Percentiles rank a stretch among this genome's conserved stretches.
These are phyloP conservation scores for Mus caroli DNA, from an alignment of 2,797 vertebrate species.

Conservation along the genomic window DNA sequence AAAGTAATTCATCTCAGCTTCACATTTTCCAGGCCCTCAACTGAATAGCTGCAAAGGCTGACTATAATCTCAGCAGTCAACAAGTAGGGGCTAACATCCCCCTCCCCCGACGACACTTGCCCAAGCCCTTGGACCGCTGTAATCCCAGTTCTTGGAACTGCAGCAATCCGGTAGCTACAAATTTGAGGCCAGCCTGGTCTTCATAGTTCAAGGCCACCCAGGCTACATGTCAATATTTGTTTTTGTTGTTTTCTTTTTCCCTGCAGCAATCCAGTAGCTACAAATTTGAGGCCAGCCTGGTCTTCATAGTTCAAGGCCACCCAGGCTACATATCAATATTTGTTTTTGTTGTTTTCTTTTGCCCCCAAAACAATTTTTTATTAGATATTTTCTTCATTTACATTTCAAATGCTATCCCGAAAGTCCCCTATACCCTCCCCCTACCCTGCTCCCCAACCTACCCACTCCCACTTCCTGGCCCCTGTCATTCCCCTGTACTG, in stretches of 20 bases:
- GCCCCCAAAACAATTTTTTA: no score
- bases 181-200: neutral
- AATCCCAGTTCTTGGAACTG: neutral
- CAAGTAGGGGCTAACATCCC: constrained; percentile 7
- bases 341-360: neutral
- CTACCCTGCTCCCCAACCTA: no score
- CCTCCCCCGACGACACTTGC: neutral
- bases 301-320: no score
- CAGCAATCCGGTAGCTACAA: neutral
- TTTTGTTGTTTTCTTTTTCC: neutral
- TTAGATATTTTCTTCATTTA: no score
- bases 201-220: no score
- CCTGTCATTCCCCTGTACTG: no score
- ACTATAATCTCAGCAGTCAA: neutral
- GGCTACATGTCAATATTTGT: neutral
- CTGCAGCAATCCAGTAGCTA: neutral
- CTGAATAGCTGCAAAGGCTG: neutral
- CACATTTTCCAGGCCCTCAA: neutral
- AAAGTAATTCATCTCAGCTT: neutral
- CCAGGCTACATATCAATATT: neutral
- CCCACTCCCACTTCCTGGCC: no score
- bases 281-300: neutral
- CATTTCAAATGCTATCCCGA: no score
- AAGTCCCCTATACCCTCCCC: no score
- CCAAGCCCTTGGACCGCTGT: neutral